Evolutionary conservation across 2,888 invertebrate species (phyloP).

Genomic region (Diploptera punctata): DNA sequence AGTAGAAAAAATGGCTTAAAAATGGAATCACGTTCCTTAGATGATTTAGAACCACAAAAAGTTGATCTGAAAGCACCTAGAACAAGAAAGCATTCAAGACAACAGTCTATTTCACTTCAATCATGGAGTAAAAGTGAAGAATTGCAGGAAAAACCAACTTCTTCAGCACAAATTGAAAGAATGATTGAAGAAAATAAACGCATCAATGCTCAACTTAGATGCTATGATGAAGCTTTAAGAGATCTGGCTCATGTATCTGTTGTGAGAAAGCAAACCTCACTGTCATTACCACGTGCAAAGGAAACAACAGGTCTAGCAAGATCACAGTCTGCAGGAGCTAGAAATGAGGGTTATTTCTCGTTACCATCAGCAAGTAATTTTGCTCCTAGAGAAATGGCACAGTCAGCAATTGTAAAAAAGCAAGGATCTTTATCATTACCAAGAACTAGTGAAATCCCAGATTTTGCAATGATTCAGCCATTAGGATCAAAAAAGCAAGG

Average conservation of each 20-base stretch:
- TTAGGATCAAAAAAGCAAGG: conserved; percentile 34
- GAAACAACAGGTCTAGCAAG: conserved; percentile 20
- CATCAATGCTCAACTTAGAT: conserved; percentile 48
- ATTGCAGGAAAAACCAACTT: conserved; percentile 37
- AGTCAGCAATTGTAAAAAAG: conserved; percentile 42
- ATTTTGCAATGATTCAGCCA: conserved; percentile 30
- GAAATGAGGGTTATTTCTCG: conserved; percentile 20
- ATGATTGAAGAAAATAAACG: conserved; percentile 44
- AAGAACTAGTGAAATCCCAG: conserved; percentile 27
- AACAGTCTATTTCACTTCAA: conserved; percentile 47
- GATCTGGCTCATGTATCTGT: conserved; percentile 46
- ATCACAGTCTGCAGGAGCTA: conserved; percentile 23
- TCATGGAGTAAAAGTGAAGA: conserved; percentile 42
- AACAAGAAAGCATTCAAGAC: conserved; percentile 46
- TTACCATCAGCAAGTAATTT: conserved; percentile 14
- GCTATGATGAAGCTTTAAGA: conserved; percentile 49
- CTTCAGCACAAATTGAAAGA: conserved; percentile 31
- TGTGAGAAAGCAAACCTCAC: conserved; percentile 39
- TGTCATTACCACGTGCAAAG: conserved; percentile 33
- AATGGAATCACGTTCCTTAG: conserved; percentile 46
- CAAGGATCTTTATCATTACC: conserved; percentile 39
- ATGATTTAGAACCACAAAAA: conserved; percentile 42
- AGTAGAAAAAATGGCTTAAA: conserved; percentile 24
- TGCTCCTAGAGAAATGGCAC: conserved; percentile 47
- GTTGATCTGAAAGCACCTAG: conserved; percentile 6